Conservation (phyloP, 2,888 invertebrate genomes). For the Nomada ruficornis region DNA sequence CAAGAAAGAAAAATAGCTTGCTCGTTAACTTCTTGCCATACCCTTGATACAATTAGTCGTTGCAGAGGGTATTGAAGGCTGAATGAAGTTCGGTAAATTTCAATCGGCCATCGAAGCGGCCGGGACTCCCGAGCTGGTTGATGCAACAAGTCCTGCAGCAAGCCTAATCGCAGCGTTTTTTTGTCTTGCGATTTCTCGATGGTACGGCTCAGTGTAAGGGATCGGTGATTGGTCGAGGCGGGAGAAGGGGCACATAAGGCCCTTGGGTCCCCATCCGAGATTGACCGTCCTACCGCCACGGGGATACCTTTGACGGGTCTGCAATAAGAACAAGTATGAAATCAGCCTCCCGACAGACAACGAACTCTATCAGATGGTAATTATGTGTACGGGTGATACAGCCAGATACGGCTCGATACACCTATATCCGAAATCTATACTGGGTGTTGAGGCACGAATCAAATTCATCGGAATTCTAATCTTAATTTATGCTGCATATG, state of each 20-base stretch:
- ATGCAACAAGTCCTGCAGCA: slow-evolving; percentile 74
- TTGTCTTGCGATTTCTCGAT: slow-evolving; percentile 71
- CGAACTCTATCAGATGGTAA: slow-evolving; percentile 84
- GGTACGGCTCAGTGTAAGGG: slow-evolving; percentile 72
- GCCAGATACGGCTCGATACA: slow-evolving; percentile 78
- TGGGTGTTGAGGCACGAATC: slow-evolving; percentile 73
- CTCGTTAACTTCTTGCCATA: too few species aligned
- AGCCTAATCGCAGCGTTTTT: slow-evolving; percentile 74
- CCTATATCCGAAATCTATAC: slow-evolving; percentile 80
- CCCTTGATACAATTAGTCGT: too few species aligned
- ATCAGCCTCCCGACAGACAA: slow-evolving; percentile 83
- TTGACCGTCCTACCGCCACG: slow-evolving; percentile 82
- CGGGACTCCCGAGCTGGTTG: slow-evolving; percentile 69
- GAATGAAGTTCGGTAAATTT: slow-evolving; percentile 66
- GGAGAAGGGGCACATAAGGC: slow-evolving; percentile 78
- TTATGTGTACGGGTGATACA: slow-evolving; percentile 83
- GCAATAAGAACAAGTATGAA: slow-evolving; percentile 83
- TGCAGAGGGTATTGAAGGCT: too few species aligned
- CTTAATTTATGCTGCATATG: neutral
- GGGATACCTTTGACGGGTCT: slow-evolving; percentile 82
- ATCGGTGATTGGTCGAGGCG: slow-evolving; percentile 82
- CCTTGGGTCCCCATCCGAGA: slow-evolving; percentile 81
- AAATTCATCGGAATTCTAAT: neutral
- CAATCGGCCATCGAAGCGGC: slow-evolving; percentile 81
- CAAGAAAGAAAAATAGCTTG: too few species aligned